A percentile compares a stretch with the other conserved stretches of the same genome.
phyloP scores from a whole-genome alignment of 2,113 vertebrate species.

The Clinocottus analis region DNA sequence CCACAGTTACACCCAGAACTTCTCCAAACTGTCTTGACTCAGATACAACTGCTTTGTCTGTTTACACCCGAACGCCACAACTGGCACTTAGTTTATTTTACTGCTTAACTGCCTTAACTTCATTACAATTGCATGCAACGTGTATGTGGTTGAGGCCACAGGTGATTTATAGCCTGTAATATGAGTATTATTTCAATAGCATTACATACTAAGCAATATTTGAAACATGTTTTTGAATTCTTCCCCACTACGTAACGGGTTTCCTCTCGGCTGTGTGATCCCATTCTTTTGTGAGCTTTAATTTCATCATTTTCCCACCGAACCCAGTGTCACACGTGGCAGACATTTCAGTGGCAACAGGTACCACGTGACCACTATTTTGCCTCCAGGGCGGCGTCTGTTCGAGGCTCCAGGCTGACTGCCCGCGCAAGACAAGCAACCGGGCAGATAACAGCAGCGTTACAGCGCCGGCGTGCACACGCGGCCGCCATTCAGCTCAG shows the following conservation, averaged over 20 bases:
- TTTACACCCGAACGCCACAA: background rate
- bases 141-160: background rate
- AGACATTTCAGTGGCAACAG: background rate
- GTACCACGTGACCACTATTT: conserved; percentile 63
- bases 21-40: background rate
- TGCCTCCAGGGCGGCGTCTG: conserved; percentile 46
- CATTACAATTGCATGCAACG: background rate
- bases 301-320: conserved; percentile 16
- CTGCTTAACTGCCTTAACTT: background rate
- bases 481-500: background rate
- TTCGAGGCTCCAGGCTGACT: conserved; percentile 50
- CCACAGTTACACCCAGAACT: background rate
- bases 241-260: too few species aligned
- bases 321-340: background rate
- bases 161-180: background rate
- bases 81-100: background rate
- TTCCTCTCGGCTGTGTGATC: too few species aligned
- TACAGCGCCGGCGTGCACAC: background rate
- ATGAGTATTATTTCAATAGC: background rate
- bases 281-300: background rate
- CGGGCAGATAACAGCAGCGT: background rate
- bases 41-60: background rate
- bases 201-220: background rate
- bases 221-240: background rate
- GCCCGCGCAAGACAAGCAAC: background rate